Evolutionary conservation across 2,797 vertebrate species (phyloP).

Genomic region (Myotis myotis): DNA sequence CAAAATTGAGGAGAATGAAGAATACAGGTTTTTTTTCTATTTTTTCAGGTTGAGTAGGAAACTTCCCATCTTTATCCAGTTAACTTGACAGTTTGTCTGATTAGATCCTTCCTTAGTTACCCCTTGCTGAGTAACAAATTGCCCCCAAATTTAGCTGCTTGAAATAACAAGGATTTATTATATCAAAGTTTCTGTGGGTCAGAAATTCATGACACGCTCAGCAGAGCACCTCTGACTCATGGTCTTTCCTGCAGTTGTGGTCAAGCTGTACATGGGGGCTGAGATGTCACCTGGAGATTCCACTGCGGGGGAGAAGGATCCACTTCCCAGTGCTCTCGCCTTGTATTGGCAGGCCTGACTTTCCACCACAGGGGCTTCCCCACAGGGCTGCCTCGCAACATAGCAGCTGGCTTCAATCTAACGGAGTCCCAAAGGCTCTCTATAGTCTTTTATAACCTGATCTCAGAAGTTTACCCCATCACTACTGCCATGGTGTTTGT

Average conservation of each 20-base stretch:
- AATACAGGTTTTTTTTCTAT: not conserved
- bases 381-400: not conserved
- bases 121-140: not conserved
- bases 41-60: slow-evolving; percentile 38
- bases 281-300: not conserved
- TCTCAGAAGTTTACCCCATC: not conserved
- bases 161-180: slow-evolving; percentile 9
- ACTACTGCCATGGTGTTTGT: not conserved
- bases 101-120: not conserved
- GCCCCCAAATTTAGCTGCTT: not conserved
- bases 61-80: not conserved
- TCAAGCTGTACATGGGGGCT: not conserved
- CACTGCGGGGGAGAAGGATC: not conserved
- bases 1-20: not conserved
- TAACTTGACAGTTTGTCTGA: not conserved
- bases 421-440: not conserved
- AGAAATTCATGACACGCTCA: not conserved
- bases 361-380: not conserved
- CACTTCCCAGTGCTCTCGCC: not conserved
- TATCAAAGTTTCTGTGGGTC: not conserved
- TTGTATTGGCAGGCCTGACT: not conserved
- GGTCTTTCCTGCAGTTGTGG: not conserved
- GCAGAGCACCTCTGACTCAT: not conserved
- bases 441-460: not conserved
- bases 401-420: not conserved